A percentile compares a stretch with the other conserved stretches of the same genome.
Evolutionary conservation across 2,113 vertebrate species (phyloP).

Genomic region (Gambusia affinis): DNA sequence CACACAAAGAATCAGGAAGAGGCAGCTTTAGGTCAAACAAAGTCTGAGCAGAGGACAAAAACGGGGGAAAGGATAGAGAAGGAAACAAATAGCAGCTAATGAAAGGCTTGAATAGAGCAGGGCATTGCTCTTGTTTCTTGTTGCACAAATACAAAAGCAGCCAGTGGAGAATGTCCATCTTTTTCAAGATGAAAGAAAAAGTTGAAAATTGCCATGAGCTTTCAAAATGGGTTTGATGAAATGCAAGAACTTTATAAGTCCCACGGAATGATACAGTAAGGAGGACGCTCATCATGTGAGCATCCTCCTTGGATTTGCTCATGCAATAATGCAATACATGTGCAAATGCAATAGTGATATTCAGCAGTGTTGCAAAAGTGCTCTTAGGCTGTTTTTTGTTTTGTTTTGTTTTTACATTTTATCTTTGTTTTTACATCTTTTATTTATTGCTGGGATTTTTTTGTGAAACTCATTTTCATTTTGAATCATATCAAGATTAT

Average conservation of each 20-base stretch:
- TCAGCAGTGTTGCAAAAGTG: background rate
- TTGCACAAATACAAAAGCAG: background rate
- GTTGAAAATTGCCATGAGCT: background rate
- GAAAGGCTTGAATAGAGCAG: background rate
- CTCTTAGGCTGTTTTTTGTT: too few species aligned
- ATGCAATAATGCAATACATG: background rate
- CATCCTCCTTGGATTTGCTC: background rate
- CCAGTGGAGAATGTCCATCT: background rate
- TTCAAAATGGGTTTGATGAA: background rate
- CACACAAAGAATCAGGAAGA: too few species aligned
- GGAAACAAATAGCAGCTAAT: too few species aligned
- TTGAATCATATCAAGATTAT: too few species aligned
- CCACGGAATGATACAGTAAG: background rate
- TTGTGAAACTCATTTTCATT: background rate
- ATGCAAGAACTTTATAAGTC: background rate
- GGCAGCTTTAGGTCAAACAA: too few species aligned
- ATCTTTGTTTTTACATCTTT: background rate
- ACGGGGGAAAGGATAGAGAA: too few species aligned
- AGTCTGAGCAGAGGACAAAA: too few species aligned
- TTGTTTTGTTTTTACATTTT: background rate
- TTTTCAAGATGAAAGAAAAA: background rate
- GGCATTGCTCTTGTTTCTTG: background rate
- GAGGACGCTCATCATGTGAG: too few species aligned
- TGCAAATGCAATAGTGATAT: background rate
- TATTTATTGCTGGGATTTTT: background rate